Conservation (phyloP, 2,888 invertebrate genomes). For the Sipha maydis region DNA sequence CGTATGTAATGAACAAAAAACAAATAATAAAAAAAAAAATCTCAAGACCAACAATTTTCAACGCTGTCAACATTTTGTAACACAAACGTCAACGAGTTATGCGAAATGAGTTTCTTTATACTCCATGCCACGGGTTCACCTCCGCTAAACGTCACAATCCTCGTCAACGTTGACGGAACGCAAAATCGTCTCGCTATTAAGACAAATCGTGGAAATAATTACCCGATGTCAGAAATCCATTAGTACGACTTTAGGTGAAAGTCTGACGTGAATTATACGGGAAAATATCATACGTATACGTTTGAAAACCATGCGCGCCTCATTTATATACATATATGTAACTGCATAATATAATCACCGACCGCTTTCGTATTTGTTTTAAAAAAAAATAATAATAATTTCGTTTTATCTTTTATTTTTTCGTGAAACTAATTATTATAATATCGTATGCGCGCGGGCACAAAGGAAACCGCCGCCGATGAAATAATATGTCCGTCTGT, state of each 20-base stretch:
- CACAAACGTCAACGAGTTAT: conserved; percentile 15
- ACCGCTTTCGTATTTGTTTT: conserved; percentile 48
- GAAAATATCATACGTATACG: background rate
- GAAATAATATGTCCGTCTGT: conserved; percentile 27
- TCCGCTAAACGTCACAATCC: conserved; percentile 3
- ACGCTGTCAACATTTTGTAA: conserved; percentile 22
- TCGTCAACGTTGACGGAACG: conserved; percentile 8
- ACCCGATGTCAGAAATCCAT: conserved; percentile 53
- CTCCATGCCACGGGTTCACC: background rate
- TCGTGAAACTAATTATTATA: conserved; percentile 59
- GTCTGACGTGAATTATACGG: conserved; percentile 40
- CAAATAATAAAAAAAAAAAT: background rate
- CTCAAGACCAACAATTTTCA: background rate
- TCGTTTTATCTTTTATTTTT: conserved; percentile 22
- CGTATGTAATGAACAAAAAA: background rate
- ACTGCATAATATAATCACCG: conserved; percentile 14
- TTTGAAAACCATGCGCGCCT: background rate
- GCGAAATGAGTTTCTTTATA: background rate
- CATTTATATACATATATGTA: background rate
- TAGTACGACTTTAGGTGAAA: conserved; percentile 41
- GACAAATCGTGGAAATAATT: conserved; percentile 39
- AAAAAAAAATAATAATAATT: conserved; percentile 28
- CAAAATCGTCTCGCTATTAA: background rate
- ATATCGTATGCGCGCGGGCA: background rate
- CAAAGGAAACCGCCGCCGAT: conserved; percentile 37